phyloP scores from a whole-genome alignment of 2,888 invertebrate species.

The Sphecodes monilicornis region DNA sequence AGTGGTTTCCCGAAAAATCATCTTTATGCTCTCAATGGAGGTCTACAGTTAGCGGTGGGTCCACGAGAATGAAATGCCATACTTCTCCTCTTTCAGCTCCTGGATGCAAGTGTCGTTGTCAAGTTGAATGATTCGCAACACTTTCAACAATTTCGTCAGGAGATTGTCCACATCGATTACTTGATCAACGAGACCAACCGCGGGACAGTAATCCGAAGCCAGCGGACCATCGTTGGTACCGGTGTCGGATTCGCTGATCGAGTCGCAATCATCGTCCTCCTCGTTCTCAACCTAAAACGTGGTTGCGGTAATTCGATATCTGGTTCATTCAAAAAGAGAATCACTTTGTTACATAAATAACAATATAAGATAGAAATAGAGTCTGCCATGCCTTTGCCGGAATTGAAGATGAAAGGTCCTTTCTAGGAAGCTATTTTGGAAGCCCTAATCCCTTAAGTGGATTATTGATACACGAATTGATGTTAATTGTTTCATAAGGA shows the following conservation, averaged over 20 bases:
- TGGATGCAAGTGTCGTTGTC: constrained; percentile 89
- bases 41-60: not conserved
- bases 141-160: constrained; percentile 90
- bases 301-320: not conserved
- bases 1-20: too few relatives aligned
- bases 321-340: not conserved
- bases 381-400: too few relatives aligned
- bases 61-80: constrained; percentile 63
- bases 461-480: too few relatives aligned
- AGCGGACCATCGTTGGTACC: constrained; percentile 83
- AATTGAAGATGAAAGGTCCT: too few relatives aligned
- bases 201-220: constrained; percentile 86
- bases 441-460: too few relatives aligned
- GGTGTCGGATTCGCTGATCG: constrained; percentile 84
- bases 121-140: constrained; percentile 90
- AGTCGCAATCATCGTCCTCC: constrained; percentile 82
- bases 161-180: constrained; percentile 91
- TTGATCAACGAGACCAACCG: constrained; percentile 89
- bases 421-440: too few relatives aligned
- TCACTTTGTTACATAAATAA: not conserved
- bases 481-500: too few relatives aligned
- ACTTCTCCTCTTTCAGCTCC: constrained; percentile 89
- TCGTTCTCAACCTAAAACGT: constrained; percentile 79
- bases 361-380: not conserved
- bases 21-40: not conserved